phyloP scores from a whole-genome alignment of 2,797 vertebrate species.

The Enteromius argenteus region DNA sequence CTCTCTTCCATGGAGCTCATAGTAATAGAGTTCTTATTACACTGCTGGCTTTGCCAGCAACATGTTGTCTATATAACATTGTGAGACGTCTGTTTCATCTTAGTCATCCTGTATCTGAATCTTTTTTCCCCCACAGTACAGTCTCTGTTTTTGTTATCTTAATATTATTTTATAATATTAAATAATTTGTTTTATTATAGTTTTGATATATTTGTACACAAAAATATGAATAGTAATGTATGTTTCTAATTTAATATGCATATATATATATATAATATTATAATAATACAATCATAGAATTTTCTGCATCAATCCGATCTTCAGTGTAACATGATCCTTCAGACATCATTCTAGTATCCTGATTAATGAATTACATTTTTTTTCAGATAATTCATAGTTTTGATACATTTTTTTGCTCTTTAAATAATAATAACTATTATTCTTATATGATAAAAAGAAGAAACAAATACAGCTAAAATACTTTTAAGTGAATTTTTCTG shows the following conservation, averaged over 20 bases:
- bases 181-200: not conserved
- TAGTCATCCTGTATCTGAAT: not conserved
- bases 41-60: slow-evolving; percentile 24
- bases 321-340: too few species aligned
- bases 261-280: not conserved
- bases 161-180: not conserved
- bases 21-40: slow-evolving; percentile 85
- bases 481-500: not conserved
- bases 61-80: slow-evolving; percentile 58
- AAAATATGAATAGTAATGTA: not conserved
- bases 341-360: too few species aligned
- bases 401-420: not conserved
- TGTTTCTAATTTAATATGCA: not conserved
- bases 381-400: too few species aligned
- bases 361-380: too few species aligned
- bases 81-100: not conserved
- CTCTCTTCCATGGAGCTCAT: slow-evolving; percentile 79
- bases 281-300: not conserved
- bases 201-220: not conserved
- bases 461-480: not conserved
- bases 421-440: not conserved
- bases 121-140: not conserved
- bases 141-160: not conserved
- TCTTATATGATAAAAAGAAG: not conserved
- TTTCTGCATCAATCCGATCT: not conserved